These are phyloP conservation scores for Morpho helenor DNA, from an alignment of 2,888 invertebrate genomes.

Conservation along the genomic window DNA sequence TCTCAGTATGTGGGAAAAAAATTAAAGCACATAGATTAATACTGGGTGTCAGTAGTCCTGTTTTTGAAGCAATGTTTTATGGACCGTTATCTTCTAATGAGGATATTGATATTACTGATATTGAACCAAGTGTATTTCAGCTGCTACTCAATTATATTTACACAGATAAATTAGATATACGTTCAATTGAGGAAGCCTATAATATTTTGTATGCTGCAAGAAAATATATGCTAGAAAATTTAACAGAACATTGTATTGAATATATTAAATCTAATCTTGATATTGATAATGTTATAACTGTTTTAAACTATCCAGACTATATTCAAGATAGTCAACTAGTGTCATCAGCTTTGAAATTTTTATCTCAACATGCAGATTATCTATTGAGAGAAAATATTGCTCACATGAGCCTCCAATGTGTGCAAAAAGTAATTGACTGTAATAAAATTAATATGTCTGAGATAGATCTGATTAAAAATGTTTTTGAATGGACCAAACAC, in stretches of 20 bases:
- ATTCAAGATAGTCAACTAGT: constrained; percentile 77
- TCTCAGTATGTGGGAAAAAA: constrained; percentile 70
- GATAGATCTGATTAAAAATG: constrained; percentile 72
- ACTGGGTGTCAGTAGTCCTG: constrained; percentile 82
- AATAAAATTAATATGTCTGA: constrained; percentile 72
- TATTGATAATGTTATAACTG: constrained; percentile 77
- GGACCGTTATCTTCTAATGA: constrained; percentile 76
- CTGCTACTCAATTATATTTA: constrained; percentile 81
- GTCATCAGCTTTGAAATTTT: constrained; percentile 73
- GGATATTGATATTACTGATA: constrained; percentile 77
- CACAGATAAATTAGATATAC: constrained; percentile 77
- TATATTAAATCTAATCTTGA: constrained; percentile 76
- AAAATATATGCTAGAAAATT: constrained; percentile 80
- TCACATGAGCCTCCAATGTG: constrained; percentile 68
- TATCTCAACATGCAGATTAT: constrained; percentile 76
- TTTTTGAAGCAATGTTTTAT: constrained; percentile 84
- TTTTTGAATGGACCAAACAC: constrained; percentile 75
- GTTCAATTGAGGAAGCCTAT: constrained; percentile 79
- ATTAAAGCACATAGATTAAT: constrained; percentile 81
- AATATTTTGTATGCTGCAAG: constrained; percentile 81
- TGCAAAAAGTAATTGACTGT: constrained; percentile 71
- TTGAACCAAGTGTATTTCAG: constrained; percentile 80
- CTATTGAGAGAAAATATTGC: constrained; percentile 70
- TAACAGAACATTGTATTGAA: constrained; percentile 69
- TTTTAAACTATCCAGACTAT: constrained; percentile 80